Percentiles rank a stretch among this genome's conserved stretches.
Evolutionary conservation across 2,113 vertebrate genomes (phyloP).

Genomic region (Monopterus albus): DNA sequence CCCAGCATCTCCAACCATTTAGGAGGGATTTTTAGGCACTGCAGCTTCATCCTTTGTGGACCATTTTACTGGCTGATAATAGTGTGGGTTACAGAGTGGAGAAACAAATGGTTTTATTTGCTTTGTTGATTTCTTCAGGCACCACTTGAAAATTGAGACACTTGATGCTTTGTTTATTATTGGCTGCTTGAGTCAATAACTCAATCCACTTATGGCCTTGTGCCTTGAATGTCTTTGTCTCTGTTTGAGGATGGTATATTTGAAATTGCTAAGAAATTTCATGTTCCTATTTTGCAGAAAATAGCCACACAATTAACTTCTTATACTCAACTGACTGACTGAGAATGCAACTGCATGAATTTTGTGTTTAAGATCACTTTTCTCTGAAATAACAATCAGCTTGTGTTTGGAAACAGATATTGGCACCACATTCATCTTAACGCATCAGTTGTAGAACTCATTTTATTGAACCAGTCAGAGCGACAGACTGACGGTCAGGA

Average conservation of each 20-base stretch:
- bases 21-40: slow-evolving; percentile 37
- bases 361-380: slow-evolving; percentile 40
- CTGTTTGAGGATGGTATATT: slow-evolving; percentile 42
- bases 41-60: slow-evolving; percentile 55
- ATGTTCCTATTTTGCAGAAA: slow-evolving; percentile 17
- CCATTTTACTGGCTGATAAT: slow-evolving; percentile 39
- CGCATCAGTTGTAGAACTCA: slow-evolving; percentile 27
- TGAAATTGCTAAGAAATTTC: slow-evolving; percentile 36
- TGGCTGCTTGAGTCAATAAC: slow-evolving; percentile 58
- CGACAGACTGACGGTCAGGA: slow-evolving; percentile 52
- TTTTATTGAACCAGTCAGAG: slow-evolving; percentile 54
- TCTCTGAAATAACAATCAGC: slow-evolving; percentile 35
- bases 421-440: slow-evolving; percentile 38
- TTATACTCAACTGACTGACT: not conserved
- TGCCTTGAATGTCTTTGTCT: slow-evolving; percentile 36
- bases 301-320: slow-evolving; percentile 31
- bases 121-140: slow-evolving; percentile 66
- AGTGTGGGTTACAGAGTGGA: slow-evolving; percentile 23
- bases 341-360: slow-evolving; percentile 30
- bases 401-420: slow-evolving; percentile 19
- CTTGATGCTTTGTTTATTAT: slow-evolving; percentile 61
- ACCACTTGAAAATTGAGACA: slow-evolving; percentile 63
- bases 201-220: slow-evolving; percentile 44
- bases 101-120: slow-evolving; percentile 65
- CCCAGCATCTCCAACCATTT: slow-evolving; percentile 63